phyloP scores from a whole-genome alignment of 2,888 invertebrate species.

The Lymantria monacha region DNA sequence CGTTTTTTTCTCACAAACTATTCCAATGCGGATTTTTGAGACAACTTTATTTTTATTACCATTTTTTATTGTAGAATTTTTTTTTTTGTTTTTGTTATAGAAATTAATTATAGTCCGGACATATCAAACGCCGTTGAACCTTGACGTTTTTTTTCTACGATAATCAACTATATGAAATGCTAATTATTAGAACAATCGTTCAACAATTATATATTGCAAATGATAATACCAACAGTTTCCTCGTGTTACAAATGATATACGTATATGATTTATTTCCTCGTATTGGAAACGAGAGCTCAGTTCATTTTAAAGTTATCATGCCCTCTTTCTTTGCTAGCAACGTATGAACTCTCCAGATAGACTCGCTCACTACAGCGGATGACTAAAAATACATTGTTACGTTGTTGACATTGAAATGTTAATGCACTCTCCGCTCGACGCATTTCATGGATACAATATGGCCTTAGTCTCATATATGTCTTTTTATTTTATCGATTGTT shows the following conservation, averaged over 20 bases:
- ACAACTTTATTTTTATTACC: slow-evolving; percentile 27
- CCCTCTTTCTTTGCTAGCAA: slow-evolving; percentile 16
- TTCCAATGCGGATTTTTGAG: slow-evolving; percentile 26
- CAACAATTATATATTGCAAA: slow-evolving; percentile 52
- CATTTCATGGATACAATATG: slow-evolving; percentile 61
- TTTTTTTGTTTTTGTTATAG: slow-evolving; percentile 23
- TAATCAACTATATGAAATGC: slow-evolving; percentile 19
- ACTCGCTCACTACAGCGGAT: slow-evolving; percentile 54
- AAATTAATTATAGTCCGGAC: slow-evolving; percentile 25
- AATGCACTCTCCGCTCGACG: slow-evolving; percentile 73
- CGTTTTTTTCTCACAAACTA: slow-evolving; percentile 22
- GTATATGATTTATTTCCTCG: slow-evolving; percentile 31
- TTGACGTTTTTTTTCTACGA: background rate
- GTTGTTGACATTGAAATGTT: slow-evolving; percentile 82
- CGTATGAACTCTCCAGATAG: slow-evolving; percentile 52
- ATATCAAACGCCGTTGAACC: slow-evolving; percentile 10
- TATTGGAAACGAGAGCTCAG: slow-evolving; percentile 34
- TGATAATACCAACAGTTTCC: slow-evolving; percentile 66
- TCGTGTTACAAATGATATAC: slow-evolving; percentile 38
- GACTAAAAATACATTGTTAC: slow-evolving; percentile 77
- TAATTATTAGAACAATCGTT: slow-evolving; percentile 60
- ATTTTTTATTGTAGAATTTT: no score
- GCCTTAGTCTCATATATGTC: slow-evolving; percentile 35
- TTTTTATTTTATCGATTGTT: slow-evolving; percentile 69
- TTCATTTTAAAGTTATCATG: slow-evolving; percentile 32